These are phyloP conservation scores for Theropithecus gelada DNA, from an alignment of 2,113 vertebrate species.

Conservation along the genomic window DNA sequence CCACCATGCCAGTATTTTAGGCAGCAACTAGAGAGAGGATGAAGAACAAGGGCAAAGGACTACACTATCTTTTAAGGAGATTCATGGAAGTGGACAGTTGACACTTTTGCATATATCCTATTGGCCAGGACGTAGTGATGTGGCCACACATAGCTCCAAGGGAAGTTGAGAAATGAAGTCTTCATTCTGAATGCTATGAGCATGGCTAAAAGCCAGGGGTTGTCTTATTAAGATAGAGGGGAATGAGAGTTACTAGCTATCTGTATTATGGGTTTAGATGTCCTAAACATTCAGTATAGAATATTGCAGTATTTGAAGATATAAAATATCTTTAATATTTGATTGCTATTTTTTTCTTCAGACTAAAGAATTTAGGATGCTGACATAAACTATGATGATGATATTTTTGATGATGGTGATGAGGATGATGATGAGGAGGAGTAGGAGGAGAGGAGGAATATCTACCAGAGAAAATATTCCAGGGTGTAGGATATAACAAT, in stretches of 20 bases:
- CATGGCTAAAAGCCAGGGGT: neutral
- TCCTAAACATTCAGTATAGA: neutral
- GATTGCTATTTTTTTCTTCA: neutral
- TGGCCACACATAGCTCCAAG: neutral
- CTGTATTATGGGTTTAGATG: neutral
- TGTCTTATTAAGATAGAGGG: neutral
- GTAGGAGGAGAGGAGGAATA: neutral
- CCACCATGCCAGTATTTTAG: neutral
- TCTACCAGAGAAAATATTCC: neutral
- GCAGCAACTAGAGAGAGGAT: neutral
- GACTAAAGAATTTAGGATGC: neutral
- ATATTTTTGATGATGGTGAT: neutral
- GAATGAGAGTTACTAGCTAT: neutral
- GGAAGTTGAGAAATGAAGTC: neutral
- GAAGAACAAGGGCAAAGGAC: neutral
- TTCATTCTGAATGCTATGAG: neutral
- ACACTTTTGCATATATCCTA: neutral
- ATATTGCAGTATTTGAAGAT: neutral
- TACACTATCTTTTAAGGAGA: neutral
- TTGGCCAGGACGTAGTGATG: neutral
- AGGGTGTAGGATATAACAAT: neutral
- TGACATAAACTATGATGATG: neutral
- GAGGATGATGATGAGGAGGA: neutral
- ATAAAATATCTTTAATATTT: neutral
- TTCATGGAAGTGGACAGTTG: neutral